Base-by-base conservation (phyloP, 2,797 vertebrate species). In the Argentina silus region DNA sequence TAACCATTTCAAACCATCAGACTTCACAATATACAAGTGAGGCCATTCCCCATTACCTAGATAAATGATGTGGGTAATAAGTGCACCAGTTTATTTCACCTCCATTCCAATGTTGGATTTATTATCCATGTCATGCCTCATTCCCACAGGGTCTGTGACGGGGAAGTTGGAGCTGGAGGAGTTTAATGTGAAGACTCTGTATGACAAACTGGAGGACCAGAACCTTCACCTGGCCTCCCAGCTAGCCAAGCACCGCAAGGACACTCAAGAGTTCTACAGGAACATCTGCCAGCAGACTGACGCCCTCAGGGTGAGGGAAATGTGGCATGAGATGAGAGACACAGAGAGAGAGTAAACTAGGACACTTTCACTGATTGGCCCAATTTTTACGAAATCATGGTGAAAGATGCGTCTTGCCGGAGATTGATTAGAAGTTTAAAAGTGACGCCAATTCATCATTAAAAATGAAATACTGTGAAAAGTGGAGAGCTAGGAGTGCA, bases 181-280 rank as follows among this genome's bases (percentile, higher is more conserved):
- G 81, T 97, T 98, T 87, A 97, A 95, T 2, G 92, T 98, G 14
- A 94, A 90, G 27, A 98, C 96, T 0, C 88, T 99, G 23, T 98
- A 95, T 0, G 95, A 98, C 86, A 99, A 99, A 85, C 93, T 98
- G 6, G 96, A 99, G 78, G 97, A 98, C 69, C 97, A 98, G 89
- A 98, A 93, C 45, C 83, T 99, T 19, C 96, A 98, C 48, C 69
- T 98, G 77, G 95, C 94, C 0, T 94, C 96, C 6, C 97, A 98
- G 80, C 89, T 99, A 83, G 94, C 93, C 5, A 94, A 93, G 67
- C 96, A 98, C 79, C 94, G 95, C 83, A 93, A 74, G 75, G 95
- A 98, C 0, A 87, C 92, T 0, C 86, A 95, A 80, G 90, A 91
- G 78, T 98, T 99, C 87, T 96, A 97, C 80, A 90, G 79, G 1